These are phyloP conservation scores for Eciton burchellii DNA, from an alignment of 1,140 invertebrate species.

Conservation along the genomic window DNA sequence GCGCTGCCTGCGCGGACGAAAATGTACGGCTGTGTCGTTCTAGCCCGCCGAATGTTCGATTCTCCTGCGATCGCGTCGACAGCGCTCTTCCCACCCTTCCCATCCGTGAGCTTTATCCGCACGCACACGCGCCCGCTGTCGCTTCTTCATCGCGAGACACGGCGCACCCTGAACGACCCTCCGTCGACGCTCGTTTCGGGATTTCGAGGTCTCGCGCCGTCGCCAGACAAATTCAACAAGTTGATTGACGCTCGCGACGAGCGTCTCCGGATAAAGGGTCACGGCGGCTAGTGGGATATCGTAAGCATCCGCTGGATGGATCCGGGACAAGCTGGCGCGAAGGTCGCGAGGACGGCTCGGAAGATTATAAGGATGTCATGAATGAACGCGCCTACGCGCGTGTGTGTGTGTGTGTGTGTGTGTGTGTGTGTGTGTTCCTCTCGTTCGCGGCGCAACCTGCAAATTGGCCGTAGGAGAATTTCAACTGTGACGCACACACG, in stretches of 20 bases:
- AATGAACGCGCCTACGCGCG: too few relatives aligned
- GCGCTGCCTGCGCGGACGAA: constrained; percentile 63
- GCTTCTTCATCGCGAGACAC: constrained; percentile 26
- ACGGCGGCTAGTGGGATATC: too few relatives aligned
- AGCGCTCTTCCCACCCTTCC: constrained; percentile 11
- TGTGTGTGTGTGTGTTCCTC: too few relatives aligned
- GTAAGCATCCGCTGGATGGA: too few relatives aligned
- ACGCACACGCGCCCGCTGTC: not conserved
- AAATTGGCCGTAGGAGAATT: too few relatives aligned
- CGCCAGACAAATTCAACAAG: constrained; percentile 58
- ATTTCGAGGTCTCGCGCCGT: constrained; percentile 14
- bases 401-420: too few relatives aligned
- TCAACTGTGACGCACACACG: too few relatives aligned
- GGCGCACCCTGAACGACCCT: not conserved
- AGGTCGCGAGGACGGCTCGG: too few relatives aligned
- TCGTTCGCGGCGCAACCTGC: too few relatives aligned
- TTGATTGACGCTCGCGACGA: constrained; percentile 14
- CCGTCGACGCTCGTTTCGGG: constrained; percentile 19
- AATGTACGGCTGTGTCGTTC: constrained; percentile 73
- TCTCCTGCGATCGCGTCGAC: constrained; percentile 59
- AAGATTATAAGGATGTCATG: too few relatives aligned
- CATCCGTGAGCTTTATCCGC: constrained; percentile 42
- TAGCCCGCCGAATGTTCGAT: constrained; percentile 63
- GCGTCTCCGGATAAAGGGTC: too few relatives aligned
- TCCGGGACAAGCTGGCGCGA: too few relatives aligned